Conservation (phyloP, 2,888 invertebrate species). For the Aspidiotus destructor region DNA sequence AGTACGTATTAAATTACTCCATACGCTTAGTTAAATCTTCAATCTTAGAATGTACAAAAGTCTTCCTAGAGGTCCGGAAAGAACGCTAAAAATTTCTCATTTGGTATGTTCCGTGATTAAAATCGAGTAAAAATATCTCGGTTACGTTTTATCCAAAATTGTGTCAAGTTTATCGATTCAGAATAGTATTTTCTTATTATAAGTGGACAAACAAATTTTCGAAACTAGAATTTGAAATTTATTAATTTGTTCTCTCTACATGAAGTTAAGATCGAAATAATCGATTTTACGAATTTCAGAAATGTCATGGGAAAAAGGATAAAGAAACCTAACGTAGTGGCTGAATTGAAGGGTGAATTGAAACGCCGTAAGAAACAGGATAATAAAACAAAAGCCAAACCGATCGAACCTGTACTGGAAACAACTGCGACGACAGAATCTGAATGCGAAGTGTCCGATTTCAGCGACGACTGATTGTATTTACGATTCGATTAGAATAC, state of each 20-base stretch:
- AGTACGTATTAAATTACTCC: not conserved
- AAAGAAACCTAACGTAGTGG: constrained; percentile 22
- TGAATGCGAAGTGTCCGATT: constrained; percentile 18
- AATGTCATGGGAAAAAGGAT: constrained; percentile 14
- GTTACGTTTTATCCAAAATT: not conserved
- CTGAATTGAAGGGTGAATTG: constrained; percentile 19
- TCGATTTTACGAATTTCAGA: not conserved
- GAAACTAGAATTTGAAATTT: not conserved
- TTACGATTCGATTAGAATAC: not conserved
- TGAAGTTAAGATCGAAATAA: no score
- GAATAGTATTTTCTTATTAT: not conserved
- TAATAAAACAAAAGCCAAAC: not conserved
- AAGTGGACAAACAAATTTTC: not conserved
- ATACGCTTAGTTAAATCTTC: not conserved
- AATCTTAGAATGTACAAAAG: no score
- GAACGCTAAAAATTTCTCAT: no score
- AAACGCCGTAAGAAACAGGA: not conserved
- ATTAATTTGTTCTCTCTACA: not conserved
- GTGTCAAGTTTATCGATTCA: not conserved
- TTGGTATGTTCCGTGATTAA: no score
- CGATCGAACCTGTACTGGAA: not conserved
- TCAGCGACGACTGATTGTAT: constrained; percentile 15
- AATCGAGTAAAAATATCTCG: no score
- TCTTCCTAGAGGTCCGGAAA: no score
- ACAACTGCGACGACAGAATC: constrained; percentile 5